Percentiles rank a stretch among this genome's conserved stretches.
Conservation (phyloP, 1,140 invertebrate species). For the Chrysoperla carnea region DNA sequence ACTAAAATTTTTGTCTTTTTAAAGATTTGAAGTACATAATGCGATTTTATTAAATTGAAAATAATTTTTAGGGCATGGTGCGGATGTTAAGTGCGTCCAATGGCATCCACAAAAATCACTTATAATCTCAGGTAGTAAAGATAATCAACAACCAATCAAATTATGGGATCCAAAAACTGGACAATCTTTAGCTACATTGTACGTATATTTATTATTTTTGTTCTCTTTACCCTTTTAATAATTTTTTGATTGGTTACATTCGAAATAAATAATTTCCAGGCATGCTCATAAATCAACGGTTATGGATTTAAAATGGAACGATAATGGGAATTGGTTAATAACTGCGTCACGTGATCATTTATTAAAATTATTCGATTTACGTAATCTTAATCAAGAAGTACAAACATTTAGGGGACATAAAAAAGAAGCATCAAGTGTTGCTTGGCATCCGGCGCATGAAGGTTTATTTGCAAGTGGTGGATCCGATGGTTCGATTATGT, state of each 20-base stretch:
- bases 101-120: constrained; percentile 98
- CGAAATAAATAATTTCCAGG: constrained; percentile 23
- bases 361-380: constrained; percentile 94
- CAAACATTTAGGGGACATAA: constrained; percentile 97
- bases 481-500: constrained; percentile 93
- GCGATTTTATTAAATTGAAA: background rate
- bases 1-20: no score
- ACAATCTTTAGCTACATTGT: constrained; percentile 65
- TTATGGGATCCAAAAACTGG: constrained; percentile 98
- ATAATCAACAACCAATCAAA: constrained; percentile 99
- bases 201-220: constrained; percentile 18
- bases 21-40: no score
- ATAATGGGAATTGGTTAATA: constrained; percentile 98
- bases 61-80: constrained; percentile 70
- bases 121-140: constrained; percentile 95
- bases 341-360: constrained; percentile 96
- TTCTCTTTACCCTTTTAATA: constrained; percentile 1
- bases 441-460: constrained; percentile 97
- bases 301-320: constrained; percentile 98
- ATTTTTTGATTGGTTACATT: background rate
- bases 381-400: constrained; percentile 84
- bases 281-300: constrained; percentile 99
- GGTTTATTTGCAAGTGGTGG: constrained; percentile 91
- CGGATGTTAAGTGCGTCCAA: constrained; percentile 98
- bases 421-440: constrained; percentile 92